Percentiles rank a stretch among this genome's conserved stretches.
Conservation (phyloP, 2,113 vertebrate genomes). For the Egretta garzetta region DNA sequence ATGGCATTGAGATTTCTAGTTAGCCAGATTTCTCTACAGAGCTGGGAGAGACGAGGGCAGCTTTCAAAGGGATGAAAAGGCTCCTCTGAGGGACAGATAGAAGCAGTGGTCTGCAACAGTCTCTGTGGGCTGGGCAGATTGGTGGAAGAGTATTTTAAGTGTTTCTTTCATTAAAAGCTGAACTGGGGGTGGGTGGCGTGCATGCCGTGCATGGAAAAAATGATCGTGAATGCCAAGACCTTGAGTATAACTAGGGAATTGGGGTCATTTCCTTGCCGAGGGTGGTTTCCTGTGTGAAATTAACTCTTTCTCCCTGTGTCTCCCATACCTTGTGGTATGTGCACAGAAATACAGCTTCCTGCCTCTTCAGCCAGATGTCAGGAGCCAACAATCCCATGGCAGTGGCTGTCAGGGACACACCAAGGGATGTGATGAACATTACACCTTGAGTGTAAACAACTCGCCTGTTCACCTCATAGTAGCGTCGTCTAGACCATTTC, state of each 20-base stretch:
- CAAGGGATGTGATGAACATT: background rate
- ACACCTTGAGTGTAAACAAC: background rate
- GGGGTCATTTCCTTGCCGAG: background rate
- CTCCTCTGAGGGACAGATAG: background rate
- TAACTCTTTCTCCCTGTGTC: background rate
- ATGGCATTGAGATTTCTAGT: background rate
- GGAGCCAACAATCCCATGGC: background rate
- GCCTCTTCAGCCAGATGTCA: background rate
- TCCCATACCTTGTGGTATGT: fast-evolving
- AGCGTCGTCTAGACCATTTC: fast-evolving
- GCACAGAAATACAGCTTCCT: background rate
- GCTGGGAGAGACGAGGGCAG: background rate
- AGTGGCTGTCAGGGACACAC: background rate
- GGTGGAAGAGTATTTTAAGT: background rate
- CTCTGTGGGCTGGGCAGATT: background rate
- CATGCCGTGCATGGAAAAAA: background rate
- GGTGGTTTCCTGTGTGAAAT: background rate
- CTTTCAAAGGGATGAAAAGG: background rate
- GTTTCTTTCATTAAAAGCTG: background rate
- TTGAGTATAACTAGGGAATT: background rate
- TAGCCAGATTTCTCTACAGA: background rate
- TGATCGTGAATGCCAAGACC: background rate
- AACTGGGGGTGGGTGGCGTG: fast-evolving
- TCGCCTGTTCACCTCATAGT: background rate
- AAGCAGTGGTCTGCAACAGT: background rate